A percentile compares a stretch with the other conserved stretches of the same genome.
Evolutionary conservation across 1,140 invertebrate species (phyloP).

Genomic region (Panonychus citri): DNA sequence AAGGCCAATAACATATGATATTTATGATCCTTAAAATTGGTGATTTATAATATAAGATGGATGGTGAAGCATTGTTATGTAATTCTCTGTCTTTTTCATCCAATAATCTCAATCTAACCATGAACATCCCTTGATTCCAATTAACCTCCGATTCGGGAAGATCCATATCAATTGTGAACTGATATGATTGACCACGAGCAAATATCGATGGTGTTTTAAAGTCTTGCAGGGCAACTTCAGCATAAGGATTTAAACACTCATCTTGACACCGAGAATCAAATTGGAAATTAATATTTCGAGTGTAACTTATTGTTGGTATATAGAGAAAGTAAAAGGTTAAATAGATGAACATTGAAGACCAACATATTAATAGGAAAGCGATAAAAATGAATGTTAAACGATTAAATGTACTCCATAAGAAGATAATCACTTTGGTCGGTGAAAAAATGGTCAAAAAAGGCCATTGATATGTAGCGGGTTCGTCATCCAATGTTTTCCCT

Average conservation of each 20-base stretch:
- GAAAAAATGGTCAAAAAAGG: neutral
- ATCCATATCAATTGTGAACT: constrained; percentile 1
- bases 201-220: neutral
- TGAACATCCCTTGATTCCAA: constrained; percentile 6
- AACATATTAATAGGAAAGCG: neutral
- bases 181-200: constrained; percentile 2
- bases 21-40: neutral
- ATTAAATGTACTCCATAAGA: neutral
- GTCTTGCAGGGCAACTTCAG: neutral
- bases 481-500: too few species aligned
- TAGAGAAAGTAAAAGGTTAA: constrained; percentile 3
- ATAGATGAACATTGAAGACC: constrained; percentile 5
- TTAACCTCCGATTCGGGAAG: constrained; percentile 5
- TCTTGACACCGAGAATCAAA: constrained; percentile 2
- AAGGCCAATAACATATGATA: constrained; percentile 3
- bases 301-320: neutral
- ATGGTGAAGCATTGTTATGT: neutral
- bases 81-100: neutral
- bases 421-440: constrained; percentile 11
- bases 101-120: constrained; percentile 2
- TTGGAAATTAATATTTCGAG: constrained; percentile 2
- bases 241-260: neutral
- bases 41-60: constrained; percentile 2
- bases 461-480: too few species aligned
- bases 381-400: neutral